These are phyloP conservation scores for Gallinago paraguaiae DNA, from an alignment of 2,113 vertebrate genomes.

Conservation along the genomic window DNA sequence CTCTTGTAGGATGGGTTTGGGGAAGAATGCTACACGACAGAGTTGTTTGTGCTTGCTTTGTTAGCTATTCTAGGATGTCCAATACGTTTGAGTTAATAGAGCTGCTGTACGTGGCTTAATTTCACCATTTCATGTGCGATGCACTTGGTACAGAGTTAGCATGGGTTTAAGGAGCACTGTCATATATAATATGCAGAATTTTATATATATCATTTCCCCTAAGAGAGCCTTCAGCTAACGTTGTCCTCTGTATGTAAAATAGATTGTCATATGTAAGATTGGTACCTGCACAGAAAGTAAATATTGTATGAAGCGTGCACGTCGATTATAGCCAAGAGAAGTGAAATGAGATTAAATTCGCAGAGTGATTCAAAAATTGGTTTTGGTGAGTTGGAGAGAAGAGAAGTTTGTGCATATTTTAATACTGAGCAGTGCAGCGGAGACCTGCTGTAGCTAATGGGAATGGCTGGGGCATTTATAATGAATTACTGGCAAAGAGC, in stretches of 20 bases:
- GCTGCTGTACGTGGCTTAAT: not conserved
- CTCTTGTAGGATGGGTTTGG: not conserved
- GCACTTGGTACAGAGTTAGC: not conserved
- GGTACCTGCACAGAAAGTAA: slow-evolving; percentile 17
- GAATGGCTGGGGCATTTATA: slow-evolving; percentile 58
- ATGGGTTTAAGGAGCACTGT: not conserved
- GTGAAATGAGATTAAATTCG: slow-evolving; percentile 44
- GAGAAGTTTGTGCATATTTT: slow-evolving; percentile 57
- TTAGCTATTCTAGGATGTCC: not conserved
- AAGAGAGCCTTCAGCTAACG: not conserved
- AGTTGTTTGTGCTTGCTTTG: not conserved
- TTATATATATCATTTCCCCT: not conserved
- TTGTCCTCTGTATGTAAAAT: not conserved
- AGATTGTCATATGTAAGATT: not conserved
- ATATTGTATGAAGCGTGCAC: not conserved
- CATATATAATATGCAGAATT: not conserved
- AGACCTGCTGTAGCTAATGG: slow-evolving; percentile 51
- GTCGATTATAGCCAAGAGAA: slow-evolving; percentile 18
- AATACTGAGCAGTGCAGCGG: slow-evolving; percentile 38
- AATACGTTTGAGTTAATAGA: not conserved
- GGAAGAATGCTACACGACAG: not conserved
- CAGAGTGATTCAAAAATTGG: slow-evolving; percentile 24
- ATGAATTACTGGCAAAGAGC: slow-evolving; percentile 56
- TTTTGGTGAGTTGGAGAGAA: slow-evolving; percentile 24
- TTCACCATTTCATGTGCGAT: not conserved